Evolutionary conservation across 1,140 invertebrate genomes (phyloP).

Genomic region (Delia radicum): DNA sequence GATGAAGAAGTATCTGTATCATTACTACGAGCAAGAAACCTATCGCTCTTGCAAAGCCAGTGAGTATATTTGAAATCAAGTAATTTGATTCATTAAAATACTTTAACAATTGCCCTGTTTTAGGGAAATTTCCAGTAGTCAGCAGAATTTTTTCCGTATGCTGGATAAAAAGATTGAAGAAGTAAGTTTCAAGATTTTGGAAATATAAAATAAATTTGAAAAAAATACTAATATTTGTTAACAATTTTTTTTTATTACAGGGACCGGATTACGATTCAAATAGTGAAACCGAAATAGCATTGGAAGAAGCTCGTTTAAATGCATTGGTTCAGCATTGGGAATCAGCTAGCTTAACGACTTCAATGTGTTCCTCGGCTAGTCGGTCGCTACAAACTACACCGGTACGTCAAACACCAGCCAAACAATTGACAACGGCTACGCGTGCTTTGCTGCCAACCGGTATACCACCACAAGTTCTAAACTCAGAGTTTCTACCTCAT

Average conservation of each 20-base stretch:
- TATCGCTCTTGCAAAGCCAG: constrained; percentile 55
- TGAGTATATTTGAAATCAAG: constrained; percentile 34
- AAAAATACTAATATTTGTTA: not conserved
- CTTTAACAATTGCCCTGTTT: constrained; percentile 49
- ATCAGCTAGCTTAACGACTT: constrained; percentile 61
- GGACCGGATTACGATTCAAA: constrained; percentile 73
- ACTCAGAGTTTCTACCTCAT: constrained; percentile 51
- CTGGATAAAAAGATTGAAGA: constrained; percentile 87
- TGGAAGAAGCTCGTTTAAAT: constrained; percentile 62
- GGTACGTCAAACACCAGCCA: constrained; percentile 46
- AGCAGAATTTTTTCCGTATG: constrained; percentile 88
- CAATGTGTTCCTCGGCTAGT: constrained; percentile 55
- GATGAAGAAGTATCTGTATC: constrained; percentile 54
- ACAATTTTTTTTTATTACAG: constrained; percentile 53
- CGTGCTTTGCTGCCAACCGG: constrained; percentile 25
- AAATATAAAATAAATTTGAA: not conserved
- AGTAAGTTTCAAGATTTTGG: constrained; percentile 60
- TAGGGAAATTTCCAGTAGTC: constrained; percentile 82
- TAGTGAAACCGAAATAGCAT: constrained; percentile 64
- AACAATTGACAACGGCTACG: constrained; percentile 28
- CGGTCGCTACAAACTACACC: constrained; percentile 54
- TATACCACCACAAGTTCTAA: constrained; percentile 27
- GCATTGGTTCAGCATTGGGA: constrained; percentile 65
- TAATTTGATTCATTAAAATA: not conserved
- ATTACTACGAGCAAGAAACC: constrained; percentile 53